Conservation (phyloP, 1,140 invertebrate species). For the Proctacanthus coquilletti region DNA sequence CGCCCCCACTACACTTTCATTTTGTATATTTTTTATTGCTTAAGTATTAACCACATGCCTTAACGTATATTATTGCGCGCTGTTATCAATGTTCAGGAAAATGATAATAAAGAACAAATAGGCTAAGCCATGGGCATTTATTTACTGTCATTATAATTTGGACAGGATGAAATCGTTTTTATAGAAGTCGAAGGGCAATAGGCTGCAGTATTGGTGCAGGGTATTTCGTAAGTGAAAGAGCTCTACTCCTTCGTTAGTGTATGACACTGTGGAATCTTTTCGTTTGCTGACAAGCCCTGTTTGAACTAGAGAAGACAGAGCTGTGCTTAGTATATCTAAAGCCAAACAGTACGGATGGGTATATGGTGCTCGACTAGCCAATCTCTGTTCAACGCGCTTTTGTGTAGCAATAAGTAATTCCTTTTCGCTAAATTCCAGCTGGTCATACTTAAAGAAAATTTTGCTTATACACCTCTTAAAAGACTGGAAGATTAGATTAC, state of each 20-base stretch:
- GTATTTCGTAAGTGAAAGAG: not conserved
- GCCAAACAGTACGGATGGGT: constrained; percentile 44
- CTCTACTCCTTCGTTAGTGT: not conserved
- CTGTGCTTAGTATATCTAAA: constrained; percentile 34
- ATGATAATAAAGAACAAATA: too few species aligned
- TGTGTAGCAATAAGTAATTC: constrained; percentile 32
- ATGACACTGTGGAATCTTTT: constrained; percentile 2
- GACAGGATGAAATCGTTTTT: not conserved
- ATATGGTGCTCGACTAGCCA: constrained; percentile 20
- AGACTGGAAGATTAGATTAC: too few species aligned
- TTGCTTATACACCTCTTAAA: too few species aligned
- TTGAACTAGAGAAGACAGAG: constrained; percentile 15
- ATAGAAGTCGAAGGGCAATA: not conserved
- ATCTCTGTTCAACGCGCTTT: constrained; percentile 30
- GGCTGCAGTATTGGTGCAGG: not conserved
- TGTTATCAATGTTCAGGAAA: too few species aligned
- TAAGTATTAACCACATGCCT: constrained; percentile 7
- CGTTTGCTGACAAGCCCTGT: not conserved
- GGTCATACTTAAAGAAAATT: too few species aligned
- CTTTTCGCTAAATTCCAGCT: constrained; percentile 33
- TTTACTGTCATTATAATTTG: not conserved
- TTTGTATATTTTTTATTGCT: not conserved
- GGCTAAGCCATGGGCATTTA: too few species aligned
- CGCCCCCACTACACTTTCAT: too few species aligned
- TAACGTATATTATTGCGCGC: too few species aligned